Conservation (phyloP, 92 coral and sea anemone genomes). For the Porites evermanni region DNA sequence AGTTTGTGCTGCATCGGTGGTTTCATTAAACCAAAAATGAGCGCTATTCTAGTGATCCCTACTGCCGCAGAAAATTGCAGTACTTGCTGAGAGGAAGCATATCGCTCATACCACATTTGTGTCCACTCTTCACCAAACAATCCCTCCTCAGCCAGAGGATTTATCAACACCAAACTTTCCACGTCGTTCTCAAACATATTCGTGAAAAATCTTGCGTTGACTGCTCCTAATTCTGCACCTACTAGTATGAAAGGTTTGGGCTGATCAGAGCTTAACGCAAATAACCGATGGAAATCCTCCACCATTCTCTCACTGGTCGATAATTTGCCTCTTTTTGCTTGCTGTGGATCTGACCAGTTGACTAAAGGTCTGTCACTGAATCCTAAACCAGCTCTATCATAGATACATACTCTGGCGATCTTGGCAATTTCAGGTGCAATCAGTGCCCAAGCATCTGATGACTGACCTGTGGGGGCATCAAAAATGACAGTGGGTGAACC, state of each 20-base stretch:
- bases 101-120: constrained; percentile 71
- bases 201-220: constrained; percentile 85
- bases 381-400: constrained; percentile 95
- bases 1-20: constrained; percentile 56
- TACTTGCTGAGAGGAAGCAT: constrained; percentile 73
- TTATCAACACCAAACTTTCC: constrained; percentile 74
- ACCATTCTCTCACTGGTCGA: constrained; percentile 95
- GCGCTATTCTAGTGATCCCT: constrained; percentile 80
- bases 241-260: constrained; percentile 82
- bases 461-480: constrained; percentile 90
- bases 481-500: constrained; percentile 87
- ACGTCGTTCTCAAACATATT: constrained; percentile 83
- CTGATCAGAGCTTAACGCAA: constrained; percentile 76
- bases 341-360: constrained; percentile 58
- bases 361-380: constrained; percentile 86
- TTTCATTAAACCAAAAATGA: constrained; percentile 82
- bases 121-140: constrained; percentile 82
- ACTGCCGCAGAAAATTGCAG: constrained; percentile 80
- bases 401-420: constrained; percentile 83
- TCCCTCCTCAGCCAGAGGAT: constrained; percentile 79
- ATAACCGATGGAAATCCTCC: constrained; percentile 82
- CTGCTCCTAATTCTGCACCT: constrained; percentile 93
- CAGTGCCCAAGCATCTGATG: constrained; percentile 89
- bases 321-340: constrained; percentile 65
- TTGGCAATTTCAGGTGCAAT: constrained; percentile 76